phyloP scores from a whole-genome alignment of 2,113 vertebrate genomes.

The Scopus umbretta region DNA sequence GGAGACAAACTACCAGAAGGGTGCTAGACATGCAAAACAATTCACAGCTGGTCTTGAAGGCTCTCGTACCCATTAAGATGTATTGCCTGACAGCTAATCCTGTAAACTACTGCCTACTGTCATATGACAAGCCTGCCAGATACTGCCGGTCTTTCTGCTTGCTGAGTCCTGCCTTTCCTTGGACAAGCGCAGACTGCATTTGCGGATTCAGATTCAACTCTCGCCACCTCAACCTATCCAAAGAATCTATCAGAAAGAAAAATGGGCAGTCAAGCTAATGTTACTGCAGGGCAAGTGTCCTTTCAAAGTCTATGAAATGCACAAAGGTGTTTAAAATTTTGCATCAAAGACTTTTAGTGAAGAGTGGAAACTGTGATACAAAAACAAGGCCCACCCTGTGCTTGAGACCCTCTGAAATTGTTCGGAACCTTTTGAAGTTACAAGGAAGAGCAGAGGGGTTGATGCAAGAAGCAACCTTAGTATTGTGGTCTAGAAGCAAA shows the following conservation, averaged over 20 bases:
- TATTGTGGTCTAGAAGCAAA: neutral
- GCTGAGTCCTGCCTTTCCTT: neutral
- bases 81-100: neutral
- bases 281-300: neutral
- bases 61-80: neutral
- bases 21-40: neutral
- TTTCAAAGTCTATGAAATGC: neutral
- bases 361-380: neutral
- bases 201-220: neutral
- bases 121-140: neutral
- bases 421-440: neutral
- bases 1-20: neutral
- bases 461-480: neutral
- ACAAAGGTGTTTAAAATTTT: neutral
- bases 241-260: neutral
- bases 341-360: neutral
- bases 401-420: neutral
- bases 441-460: neutral
- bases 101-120: neutral
- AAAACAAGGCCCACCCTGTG: neutral
- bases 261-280: neutral
- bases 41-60: neutral
- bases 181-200: neutral
- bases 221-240: neutral
- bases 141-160: neutral